phyloP scores from a whole-genome alignment of 2,113 vertebrate species.

The Shinisaurus crocodilurus region DNA sequence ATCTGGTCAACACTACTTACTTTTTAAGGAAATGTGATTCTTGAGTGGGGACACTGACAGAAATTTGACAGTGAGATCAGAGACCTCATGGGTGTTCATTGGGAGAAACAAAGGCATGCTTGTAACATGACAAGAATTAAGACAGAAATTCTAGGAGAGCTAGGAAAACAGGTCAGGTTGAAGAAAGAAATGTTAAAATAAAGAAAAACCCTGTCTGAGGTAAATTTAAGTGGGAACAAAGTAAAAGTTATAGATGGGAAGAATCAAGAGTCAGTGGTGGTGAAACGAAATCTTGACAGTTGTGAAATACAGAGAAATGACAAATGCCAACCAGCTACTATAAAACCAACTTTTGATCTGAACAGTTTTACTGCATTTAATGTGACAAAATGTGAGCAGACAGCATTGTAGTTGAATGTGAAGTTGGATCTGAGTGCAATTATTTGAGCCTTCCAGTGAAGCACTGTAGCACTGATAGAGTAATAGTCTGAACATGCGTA shows the following conservation, averaged over 20 bases:
- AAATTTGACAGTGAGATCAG: neutral
- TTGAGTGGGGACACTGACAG: neutral
- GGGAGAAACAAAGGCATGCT: neutral
- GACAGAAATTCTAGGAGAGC: neutral
- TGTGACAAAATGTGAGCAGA: conserved; percentile 17
- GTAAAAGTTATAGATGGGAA: neutral
- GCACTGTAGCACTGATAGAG: neutral
- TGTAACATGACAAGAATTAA: neutral
- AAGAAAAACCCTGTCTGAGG: neutral
- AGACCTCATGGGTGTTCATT: neutral
- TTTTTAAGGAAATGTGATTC: neutral
- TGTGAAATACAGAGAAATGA: conserved; percentile 23
- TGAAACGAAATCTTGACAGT: conserved; percentile 11
- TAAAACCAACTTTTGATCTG: conserved; percentile 20
- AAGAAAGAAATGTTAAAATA: neutral
- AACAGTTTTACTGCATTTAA: conserved; percentile 13
- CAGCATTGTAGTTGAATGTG: neutral
- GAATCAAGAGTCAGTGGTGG: neutral
- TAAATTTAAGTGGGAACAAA: conserved; percentile 20
- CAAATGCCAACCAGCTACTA: conserved; percentile 1
- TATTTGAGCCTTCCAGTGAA: neutral
- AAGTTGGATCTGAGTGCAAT: neutral
- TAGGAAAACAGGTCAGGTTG: neutral
- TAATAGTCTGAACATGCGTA: neutral
- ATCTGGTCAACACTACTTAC: neutral